These are phyloP conservation scores for Odontocolon sp. DNA, from an alignment of 2,888 invertebrate genomes.

Conservation along the genomic window DNA sequence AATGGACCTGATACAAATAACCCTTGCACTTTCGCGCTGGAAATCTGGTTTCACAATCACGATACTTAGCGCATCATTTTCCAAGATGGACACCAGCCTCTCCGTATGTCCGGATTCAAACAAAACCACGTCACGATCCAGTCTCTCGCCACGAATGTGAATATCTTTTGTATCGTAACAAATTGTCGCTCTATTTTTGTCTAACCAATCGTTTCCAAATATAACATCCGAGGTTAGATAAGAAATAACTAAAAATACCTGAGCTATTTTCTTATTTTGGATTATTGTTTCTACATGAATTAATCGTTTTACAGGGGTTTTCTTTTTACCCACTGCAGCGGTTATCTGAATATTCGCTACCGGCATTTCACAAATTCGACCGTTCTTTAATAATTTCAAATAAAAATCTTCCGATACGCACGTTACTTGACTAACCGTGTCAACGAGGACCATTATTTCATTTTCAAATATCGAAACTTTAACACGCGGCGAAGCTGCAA, in stretches of 20 bases:
- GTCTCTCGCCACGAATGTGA: conserved; percentile 4
- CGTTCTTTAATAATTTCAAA: too few species aligned
- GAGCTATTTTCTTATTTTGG: conserved; percentile 15
- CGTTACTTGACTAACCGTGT: background rate
- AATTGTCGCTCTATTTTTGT: conserved; percentile 27
- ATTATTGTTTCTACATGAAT: background rate
- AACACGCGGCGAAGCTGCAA: too few species aligned
- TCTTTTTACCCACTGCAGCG: conserved; percentile 7
- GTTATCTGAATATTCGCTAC: background rate
- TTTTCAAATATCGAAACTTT: too few species aligned
- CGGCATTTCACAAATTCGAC: background rate
- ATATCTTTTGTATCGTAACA: conserved; percentile 32
- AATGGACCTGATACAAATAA: too few species aligned
- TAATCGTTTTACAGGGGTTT: conserved; percentile 12
- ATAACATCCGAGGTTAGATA: conserved; percentile 45
- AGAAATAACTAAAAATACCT: conserved; percentile 49
- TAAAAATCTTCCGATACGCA: background rate
- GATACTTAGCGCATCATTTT: background rate
- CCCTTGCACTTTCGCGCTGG: too few species aligned
- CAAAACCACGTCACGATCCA: conserved; percentile 1
- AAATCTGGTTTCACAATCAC: too few species aligned
- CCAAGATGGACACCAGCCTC: conserved; percentile 43
- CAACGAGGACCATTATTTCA: background rate
- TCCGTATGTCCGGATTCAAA: conserved; percentile 17
- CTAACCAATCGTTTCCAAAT: conserved; percentile 58